Evolutionary conservation across 2,797 vertebrate species (phyloP), one percentile per base, ranked within the genome.

Genomic region (Chelonia mydas): DNA sequence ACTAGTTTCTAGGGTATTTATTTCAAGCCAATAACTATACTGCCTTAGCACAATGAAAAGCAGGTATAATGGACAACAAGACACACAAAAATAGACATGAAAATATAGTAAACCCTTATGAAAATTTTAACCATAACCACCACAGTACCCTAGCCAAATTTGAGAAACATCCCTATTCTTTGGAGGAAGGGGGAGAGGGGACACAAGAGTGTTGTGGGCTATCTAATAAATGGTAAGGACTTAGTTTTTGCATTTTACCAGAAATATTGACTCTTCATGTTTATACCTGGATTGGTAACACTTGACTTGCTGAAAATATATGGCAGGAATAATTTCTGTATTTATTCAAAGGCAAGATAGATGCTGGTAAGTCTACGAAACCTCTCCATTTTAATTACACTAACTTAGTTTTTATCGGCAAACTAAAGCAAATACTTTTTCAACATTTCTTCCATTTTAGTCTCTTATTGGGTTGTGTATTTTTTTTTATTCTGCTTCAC

Each of bases 401-500:
- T 3, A 17, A 11, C 33, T 87, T 41, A 2, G 27, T 13, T 79
- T 95, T 83, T 37, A 31, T 76, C 5, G 51, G 7, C 1, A 89
- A 37, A 27, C 61, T 90, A 83, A 90, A 59, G 41, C 4, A 57
- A 83, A 90, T 81, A 72, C 15, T 86, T 1, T 85, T 80, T 72
- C 11, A 77, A 0, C 50, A 37, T 28, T 86, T 89, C 2, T 1
- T 3, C 50, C 47, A 45, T 31, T 74, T 84, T 57, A 57, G 28
- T 57, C 11, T 57, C 3, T 54, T 17, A 41, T 0, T 31, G 31
- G 82, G 81, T 3, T 49, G 61, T 54, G n/a, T 17, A 1, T 81
- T 51, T 17, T 28, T 28, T 59, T 61, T 83, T 28, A n/a, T 82
- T 94, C 83, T 53, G 2, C 92, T 91, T 83, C 21, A 45, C 11